Percentiles rank a stretch among this genome's conserved stretches.
These are phyloP conservation scores for Odontesthes bonariensis DNA, from an alignment of 2,113 vertebrate species.

Conservation along the genomic window DNA sequence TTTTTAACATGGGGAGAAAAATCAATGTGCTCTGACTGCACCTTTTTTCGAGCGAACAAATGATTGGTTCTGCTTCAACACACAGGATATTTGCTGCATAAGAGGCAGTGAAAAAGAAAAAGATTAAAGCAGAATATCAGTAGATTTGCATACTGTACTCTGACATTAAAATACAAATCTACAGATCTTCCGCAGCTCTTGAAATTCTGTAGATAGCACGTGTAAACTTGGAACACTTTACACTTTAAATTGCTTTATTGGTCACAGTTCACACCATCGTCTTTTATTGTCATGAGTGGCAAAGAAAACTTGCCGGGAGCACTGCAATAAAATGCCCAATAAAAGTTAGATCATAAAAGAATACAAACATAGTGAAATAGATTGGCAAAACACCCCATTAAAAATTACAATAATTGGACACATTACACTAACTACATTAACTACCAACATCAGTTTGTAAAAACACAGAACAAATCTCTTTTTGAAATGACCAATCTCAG, in stretches of 20 bases:
- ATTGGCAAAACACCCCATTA: slow-evolving; percentile 40
- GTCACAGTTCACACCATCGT: slow-evolving; percentile 48
- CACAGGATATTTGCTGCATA: not conserved
- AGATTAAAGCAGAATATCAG: not conserved
- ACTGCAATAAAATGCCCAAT: slow-evolving; percentile 49
- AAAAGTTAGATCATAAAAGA: slow-evolving; percentile 61
- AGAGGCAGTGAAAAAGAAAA: not conserved
- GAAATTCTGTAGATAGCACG: slow-evolving; percentile 17
- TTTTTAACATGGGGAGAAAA: slow-evolving; percentile 69
- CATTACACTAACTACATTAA: not conserved
- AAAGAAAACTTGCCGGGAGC: slow-evolving; percentile 37
- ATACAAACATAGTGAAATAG: slow-evolving; percentile 43
- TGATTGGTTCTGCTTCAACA: slow-evolving; percentile 6
- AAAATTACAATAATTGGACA: slow-evolving; percentile 32
- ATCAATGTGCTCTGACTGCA: slow-evolving; percentile 70
- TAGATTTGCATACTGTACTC: not conserved
- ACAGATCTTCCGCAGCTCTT: not conserved
- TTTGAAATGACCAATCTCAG: not conserved
- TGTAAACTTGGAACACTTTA: slow-evolving; percentile 36
- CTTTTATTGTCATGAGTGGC: slow-evolving; percentile 58
- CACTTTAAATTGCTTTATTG: slow-evolving; percentile 53
- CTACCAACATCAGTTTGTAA: slow-evolving; percentile 15
- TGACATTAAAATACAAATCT: slow-evolving; percentile 5
- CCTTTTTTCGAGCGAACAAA: slow-evolving; percentile 50
- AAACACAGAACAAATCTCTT: not conserved